Conservation (phyloP, 2,888 invertebrate species). For the Seira ritae region DNA sequence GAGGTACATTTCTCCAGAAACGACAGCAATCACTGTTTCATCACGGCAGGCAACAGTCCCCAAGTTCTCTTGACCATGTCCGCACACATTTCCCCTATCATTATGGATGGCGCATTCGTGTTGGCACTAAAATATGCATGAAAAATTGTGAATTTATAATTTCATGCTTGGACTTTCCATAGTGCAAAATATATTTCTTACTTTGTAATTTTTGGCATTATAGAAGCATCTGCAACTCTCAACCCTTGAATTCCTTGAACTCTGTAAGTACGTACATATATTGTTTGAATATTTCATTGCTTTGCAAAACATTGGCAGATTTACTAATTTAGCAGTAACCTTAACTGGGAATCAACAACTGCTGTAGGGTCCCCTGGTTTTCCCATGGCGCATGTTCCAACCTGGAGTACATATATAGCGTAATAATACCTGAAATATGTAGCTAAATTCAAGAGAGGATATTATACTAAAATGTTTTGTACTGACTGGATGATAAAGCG, state of each 20-base stretch:
- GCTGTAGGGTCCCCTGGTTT: conserved; percentile 27
- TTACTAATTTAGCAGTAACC: not conserved
- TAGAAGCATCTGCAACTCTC: conserved; percentile 22
- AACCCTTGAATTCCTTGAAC: conserved; percentile 22
- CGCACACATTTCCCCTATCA: conserved; percentile 34
- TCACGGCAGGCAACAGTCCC: too few relatives aligned
- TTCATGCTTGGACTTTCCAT: too few relatives aligned
- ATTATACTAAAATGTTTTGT: too few relatives aligned
- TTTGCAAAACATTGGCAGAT: not conserved
- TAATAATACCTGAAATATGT: too few relatives aligned
- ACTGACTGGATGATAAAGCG: conserved; percentile 49
- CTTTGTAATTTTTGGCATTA: conserved; percentile 36
- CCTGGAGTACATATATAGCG: too few relatives aligned
- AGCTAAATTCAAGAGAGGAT: too few relatives aligned
- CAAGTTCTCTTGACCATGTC: conserved; percentile 21
- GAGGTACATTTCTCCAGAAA: too few relatives aligned
- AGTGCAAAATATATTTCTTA: conserved; percentile 2
- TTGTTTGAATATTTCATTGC: too few relatives aligned
- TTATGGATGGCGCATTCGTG: conserved; percentile 22
- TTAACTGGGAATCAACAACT: conserved; percentile 55
- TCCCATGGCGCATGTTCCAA: conserved; percentile 56
- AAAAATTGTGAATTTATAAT: too few relatives aligned
- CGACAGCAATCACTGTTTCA: too few relatives aligned
- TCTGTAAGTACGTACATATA: too few relatives aligned
- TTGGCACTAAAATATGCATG: conserved; percentile 14